Percentiles rank a stretch among this genome's conserved stretches.
phyloP scores from a whole-genome alignment of 30 jellyfish, hydroid and myxozoan species.

The Hydractinia symbiolongicarpus region DNA sequence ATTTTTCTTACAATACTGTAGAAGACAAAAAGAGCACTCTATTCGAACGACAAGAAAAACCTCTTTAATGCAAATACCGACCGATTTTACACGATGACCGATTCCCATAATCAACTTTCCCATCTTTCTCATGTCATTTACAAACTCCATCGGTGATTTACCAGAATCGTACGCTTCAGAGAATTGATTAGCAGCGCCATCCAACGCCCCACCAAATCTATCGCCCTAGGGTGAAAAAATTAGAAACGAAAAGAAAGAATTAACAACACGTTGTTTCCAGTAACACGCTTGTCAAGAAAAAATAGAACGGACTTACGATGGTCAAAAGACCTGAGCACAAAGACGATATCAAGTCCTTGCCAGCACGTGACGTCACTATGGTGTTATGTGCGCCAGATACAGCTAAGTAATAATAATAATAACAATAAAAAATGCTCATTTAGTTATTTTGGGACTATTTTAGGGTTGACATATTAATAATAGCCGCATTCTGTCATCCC shows the following conservation, averaged over 20 bases:
- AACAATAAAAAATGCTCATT: background rate
- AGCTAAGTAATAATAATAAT: conserved; percentile 44
- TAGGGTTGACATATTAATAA: background rate
- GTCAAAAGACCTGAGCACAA: conserved; percentile 94
- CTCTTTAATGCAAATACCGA: conserved; percentile 2
- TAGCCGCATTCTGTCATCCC: no score
- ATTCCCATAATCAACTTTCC: conserved; percentile 98
- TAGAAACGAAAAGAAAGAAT: no score
- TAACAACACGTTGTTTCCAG: no score
- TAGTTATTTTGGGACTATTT: background rate
- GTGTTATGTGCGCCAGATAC: conserved; percentile 99
- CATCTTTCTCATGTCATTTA: conserved; percentile 87
- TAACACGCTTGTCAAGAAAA: no score
- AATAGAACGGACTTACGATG: conserved; percentile 46
- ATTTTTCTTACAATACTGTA: background rate
- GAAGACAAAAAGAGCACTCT: background rate
- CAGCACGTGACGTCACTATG: conserved; percentile 98
- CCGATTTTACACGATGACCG: conserved; percentile 97
- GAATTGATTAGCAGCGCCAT: conserved; percentile 98
- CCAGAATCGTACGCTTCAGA: conserved; percentile 84
- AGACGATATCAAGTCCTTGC: conserved; percentile 96
- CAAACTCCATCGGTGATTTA: conserved; percentile 95
- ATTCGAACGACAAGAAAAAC: background rate
- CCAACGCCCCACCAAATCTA: conserved; percentile 99
- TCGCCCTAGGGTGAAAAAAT: conserved; percentile 63